A percentile compares a stretch with the other conserved stretches of the same genome.
These are phyloP conservation scores for Nothoprocta perdicaria DNA, from an alignment of 2,113 vertebrate species.

Conservation along the genomic window DNA sequence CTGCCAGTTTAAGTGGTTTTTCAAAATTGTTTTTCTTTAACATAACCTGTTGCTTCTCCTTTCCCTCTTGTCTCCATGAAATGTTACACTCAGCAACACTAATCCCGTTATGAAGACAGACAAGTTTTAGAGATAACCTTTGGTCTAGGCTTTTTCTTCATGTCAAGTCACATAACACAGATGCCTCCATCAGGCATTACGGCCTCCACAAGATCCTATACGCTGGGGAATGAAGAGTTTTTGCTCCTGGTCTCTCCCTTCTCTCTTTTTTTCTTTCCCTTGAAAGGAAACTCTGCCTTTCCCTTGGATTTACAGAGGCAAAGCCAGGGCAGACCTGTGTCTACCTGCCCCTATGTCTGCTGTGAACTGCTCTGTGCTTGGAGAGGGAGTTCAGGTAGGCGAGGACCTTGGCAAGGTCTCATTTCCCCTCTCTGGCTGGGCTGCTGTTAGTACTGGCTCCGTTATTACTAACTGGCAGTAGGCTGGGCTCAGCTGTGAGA, in stretches of 20 bases:
- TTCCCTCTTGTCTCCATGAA: neutral
- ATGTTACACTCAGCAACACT: neutral
- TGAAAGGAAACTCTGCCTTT: neutral
- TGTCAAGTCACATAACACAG: constrained; percentile 1
- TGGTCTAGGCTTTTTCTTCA: constrained; percentile 24
- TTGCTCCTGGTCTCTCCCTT: neutral
- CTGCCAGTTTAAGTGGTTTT: neutral
- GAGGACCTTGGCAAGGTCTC: neutral
- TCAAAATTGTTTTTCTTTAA: neutral
- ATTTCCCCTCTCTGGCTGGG: neutral
- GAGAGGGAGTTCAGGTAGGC: neutral
- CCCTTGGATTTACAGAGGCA: neutral
- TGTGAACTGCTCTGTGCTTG: neutral
- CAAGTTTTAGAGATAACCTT: constrained; percentile 52
- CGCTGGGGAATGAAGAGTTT: neutral
- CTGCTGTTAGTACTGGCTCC: neutral
- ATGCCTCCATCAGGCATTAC: neutral
- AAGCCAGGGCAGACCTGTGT: neutral
- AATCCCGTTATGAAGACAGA: constrained; percentile 57
- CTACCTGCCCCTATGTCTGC: neutral
- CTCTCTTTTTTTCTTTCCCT: neutral
- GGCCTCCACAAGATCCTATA: neutral
- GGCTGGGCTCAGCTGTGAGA: neutral
- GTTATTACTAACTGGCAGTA: neutral
- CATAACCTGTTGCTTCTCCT: constrained; percentile 7